A percentile compares a stretch with the other conserved stretches of the same genome.
Evolutionary conservation across 1,140 invertebrate genomes (phyloP).

Genomic region (Cataglyphis hispanica): DNA sequence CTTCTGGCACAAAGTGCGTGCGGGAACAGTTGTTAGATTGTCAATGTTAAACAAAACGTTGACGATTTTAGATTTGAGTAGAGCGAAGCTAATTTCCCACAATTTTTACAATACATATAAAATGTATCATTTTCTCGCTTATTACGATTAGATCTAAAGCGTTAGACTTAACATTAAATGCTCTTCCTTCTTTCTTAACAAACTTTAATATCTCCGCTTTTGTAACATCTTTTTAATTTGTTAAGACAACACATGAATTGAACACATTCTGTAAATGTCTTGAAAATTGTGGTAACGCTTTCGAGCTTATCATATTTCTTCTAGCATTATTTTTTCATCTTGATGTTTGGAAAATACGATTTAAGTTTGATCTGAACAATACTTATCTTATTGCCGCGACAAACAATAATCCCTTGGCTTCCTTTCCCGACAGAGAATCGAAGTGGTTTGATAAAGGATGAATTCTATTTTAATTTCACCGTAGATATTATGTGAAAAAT

Average conservation of each 20-base stretch:
- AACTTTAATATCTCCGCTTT: not conserved
- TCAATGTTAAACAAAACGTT: not conserved
- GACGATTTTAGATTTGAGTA: not conserved
- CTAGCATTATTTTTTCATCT: not conserved
- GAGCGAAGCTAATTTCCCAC: not conserved
- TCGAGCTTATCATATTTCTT: not conserved
- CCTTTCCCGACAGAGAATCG: conserved; percentile 34
- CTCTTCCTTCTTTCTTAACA: conserved; percentile 4
- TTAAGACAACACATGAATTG: not conserved
- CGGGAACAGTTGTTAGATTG: not conserved
- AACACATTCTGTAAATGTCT: not conserved
- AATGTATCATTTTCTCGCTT: not conserved
- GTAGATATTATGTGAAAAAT: not conserved
- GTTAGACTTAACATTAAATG: not conserved
- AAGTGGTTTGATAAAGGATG: not conserved
- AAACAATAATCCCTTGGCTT: conserved; percentile 31
- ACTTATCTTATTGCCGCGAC: conserved; percentile 7
- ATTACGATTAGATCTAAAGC: not conserved
- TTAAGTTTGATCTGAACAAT: not conserved
- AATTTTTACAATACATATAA: not conserved
- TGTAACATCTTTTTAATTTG: not conserved
- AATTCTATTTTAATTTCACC: not conserved
- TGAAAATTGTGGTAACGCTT: not conserved
- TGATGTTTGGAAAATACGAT: conserved; percentile 1
- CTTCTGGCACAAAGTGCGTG: conserved; percentile 8